phyloP scores from a whole-genome alignment of 2,888 invertebrate species.

The Pilophorus perplexus region DNA sequence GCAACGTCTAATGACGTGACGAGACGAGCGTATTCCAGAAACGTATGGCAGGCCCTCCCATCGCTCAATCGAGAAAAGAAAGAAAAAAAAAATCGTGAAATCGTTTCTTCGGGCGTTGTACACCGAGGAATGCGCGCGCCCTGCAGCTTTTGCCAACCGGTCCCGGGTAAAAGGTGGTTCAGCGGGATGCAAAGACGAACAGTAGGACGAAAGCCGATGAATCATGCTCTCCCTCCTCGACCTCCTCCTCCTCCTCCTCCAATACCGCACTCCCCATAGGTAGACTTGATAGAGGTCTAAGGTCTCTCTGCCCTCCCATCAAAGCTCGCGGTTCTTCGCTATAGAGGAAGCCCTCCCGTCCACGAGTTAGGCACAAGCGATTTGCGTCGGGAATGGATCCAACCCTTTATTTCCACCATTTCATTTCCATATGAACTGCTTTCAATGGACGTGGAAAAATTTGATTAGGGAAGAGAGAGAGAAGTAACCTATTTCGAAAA shows the following conservation, averaged over 20 bases:
- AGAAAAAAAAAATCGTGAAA: conserved; percentile 4
- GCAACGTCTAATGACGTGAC: too few species aligned
- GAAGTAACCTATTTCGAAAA: neutral
- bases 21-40: too few species aligned
- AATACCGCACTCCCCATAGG: too few species aligned
- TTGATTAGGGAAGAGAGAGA: conserved; percentile 19
- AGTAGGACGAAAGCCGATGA: neutral
- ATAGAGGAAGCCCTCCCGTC: too few species aligned
- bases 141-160: neutral
- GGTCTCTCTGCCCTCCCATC: too few species aligned
- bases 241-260: neutral
- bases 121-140: conserved; percentile 6
- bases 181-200: neutral
- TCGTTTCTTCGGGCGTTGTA: neutral
- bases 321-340: too few species aligned
- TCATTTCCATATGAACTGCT: conserved; percentile 37
- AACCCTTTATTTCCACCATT: conserved; percentile 30
- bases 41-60: too few species aligned
- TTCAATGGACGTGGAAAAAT: conserved; percentile 37
- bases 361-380: conserved; percentile 19
- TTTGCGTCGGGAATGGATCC: conserved; percentile 21
- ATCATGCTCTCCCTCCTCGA: neutral
- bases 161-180: neutral
- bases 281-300: too few species aligned
- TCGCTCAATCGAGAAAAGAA: conserved; percentile 3